Conservation (phyloP, 2,888 invertebrate species). For the Empis stercorea region DNA sequence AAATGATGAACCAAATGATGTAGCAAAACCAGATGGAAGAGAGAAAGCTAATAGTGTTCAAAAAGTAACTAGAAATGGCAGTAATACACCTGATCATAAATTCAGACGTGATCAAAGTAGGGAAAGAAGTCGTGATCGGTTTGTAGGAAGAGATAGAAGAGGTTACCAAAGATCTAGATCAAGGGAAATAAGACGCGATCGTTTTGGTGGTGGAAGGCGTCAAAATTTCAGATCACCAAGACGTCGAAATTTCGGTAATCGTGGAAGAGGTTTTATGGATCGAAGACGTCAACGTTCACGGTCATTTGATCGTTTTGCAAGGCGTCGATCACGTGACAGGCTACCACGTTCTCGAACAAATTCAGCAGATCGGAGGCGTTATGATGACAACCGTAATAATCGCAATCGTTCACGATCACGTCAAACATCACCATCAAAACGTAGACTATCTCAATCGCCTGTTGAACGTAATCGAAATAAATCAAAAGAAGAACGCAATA, state of each 20-base stretch:
- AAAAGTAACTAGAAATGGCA: constrained; percentile 12
- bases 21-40: constrained; percentile 36
- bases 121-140: constrained; percentile 8
- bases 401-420: constrained; percentile 18
- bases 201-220: constrained; percentile 22
- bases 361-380: constrained; percentile 12
- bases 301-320: constrained; percentile 23
- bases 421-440: constrained; percentile 15
- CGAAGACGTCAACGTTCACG: constrained; percentile 24
- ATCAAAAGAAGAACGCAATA: constrained; percentile 8
- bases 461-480: constrained; percentile 6
- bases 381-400: constrained; percentile 15
- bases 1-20: constrained; percentile 27
- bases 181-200: constrained; percentile 17
- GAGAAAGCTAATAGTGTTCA: constrained; percentile 20
- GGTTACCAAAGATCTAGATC: constrained; percentile 14
- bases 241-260: constrained; percentile 21
- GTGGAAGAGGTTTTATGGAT: constrained; percentile 26
- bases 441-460: constrained; percentile 12
- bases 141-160: constrained; percentile 15
- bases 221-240: constrained; percentile 25
- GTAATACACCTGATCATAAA: constrained; percentile 1
- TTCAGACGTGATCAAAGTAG: not conserved
- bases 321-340: constrained; percentile 11
- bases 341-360: constrained; percentile 12